phyloP scores from a whole-genome alignment of 30 jellyfish, hydroid and myxozoan species.

The Hydractinia symbiolongicarpus region DNA sequence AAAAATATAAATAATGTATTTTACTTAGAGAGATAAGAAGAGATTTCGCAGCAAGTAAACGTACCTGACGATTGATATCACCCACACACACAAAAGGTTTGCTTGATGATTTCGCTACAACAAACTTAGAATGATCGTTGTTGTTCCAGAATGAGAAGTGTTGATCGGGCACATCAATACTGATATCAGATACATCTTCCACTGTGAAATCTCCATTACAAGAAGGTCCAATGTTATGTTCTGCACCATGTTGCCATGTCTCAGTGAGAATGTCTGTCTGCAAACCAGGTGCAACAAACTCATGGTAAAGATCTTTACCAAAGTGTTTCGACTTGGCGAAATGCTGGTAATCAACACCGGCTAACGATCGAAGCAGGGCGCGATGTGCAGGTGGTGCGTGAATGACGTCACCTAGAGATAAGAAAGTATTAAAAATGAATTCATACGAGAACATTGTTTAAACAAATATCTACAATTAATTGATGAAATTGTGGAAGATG shows the following conservation, averaged over 20 bases:
- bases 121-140: slow-evolving; percentile 80
- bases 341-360: slow-evolving; percentile 47
- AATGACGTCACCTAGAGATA: slow-evolving; percentile 36
- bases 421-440: no score
- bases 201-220: slow-evolving; percentile 64
- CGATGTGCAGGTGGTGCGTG: slow-evolving; percentile 46
- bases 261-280: slow-evolving; percentile 63
- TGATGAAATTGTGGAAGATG: no score
- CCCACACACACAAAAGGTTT: slow-evolving; percentile 75
- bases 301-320: slow-evolving; percentile 66
- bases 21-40: not conserved
- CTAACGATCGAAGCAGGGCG: slow-evolving; percentile 48
- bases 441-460: no score
- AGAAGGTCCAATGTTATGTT: slow-evolving; percentile 47
- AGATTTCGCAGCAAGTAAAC: not conserved
- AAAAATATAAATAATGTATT: no score
- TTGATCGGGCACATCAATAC: not conserved
- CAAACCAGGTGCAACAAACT: slow-evolving; percentile 70
- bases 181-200: slow-evolving; percentile 34
- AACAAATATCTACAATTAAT: no score
- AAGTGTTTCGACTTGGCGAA: slow-evolving; percentile 65
- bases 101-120: slow-evolving; percentile 41
- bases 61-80: slow-evolving; percentile 76
- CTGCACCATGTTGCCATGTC: slow-evolving; percentile 85
- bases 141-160: slow-evolving; percentile 40